A percentile compares a stretch with the other conserved stretches of the same genome.
phyloP scores from a whole-genome alignment of 2,888 invertebrate genomes.

The Linyphia triangularis region DNA sequence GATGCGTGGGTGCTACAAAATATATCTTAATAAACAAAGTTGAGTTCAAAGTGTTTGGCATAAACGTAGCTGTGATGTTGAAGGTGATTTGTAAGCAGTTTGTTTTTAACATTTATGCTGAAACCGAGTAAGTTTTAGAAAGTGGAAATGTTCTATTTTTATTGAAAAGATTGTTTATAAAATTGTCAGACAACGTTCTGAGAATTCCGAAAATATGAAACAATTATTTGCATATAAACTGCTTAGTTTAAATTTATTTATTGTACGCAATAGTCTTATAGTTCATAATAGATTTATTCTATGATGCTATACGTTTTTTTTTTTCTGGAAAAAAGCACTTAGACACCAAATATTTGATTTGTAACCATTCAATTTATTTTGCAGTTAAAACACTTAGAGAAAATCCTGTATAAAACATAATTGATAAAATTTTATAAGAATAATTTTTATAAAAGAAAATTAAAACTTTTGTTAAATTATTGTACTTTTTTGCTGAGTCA shows the following conservation, averaged over 20 bases:
- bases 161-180: neutral
- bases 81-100: neutral
- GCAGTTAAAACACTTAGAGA: too few species aligned
- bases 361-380: too few species aligned
- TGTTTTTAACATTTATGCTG: neutral
- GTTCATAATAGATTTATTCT: neutral
- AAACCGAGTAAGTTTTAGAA: neutral
- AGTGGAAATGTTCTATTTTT: neutral
- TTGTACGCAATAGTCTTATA: neutral
- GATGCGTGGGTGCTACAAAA: conserved; percentile 12
- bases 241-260: neutral
- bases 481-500: too few species aligned
- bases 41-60: neutral
- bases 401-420: too few species aligned
- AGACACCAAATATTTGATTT: too few species aligned
- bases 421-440: too few species aligned
- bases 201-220: too few species aligned
- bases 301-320: neutral
- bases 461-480: too few species aligned
- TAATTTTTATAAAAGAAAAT: too few species aligned
- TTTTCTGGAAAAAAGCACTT: too few species aligned
- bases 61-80: neutral
- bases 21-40: conserved; percentile 49
- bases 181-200: too few species aligned
- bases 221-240: neutral